phyloP scores from a whole-genome alignment of 2,888 invertebrate species.

The Machimus atricapillus region DNA sequence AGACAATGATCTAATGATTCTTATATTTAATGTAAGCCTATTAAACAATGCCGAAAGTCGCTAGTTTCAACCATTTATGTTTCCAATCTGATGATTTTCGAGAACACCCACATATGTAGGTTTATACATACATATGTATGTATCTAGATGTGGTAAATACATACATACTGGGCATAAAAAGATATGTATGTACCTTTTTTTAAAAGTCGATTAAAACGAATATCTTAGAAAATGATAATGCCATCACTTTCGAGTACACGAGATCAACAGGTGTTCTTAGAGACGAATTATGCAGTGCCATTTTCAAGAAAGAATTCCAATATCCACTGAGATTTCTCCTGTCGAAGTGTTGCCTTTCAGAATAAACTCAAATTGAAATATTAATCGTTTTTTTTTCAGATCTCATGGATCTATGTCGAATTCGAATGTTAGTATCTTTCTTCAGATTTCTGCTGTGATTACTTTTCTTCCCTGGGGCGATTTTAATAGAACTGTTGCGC shows the following conservation, averaged over 20 bases:
- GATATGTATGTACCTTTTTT: too few species aligned
- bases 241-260: not conserved
- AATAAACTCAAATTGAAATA: not conserved
- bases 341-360: not conserved
- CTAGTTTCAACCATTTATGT: too few species aligned
- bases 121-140: too few species aligned
- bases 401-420: not conserved
- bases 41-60: too few species aligned
- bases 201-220: too few species aligned
- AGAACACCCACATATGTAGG: too few species aligned
- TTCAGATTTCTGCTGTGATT: not conserved
- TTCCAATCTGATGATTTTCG: too few species aligned
- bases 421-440: not conserved
- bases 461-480: not conserved
- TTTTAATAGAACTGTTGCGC: not conserved
- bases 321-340: not conserved
- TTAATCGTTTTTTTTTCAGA: not conserved
- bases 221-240: too few species aligned
- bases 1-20: too few species aligned
- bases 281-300: not conserved
- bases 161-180: too few species aligned
- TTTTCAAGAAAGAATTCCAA: not conserved
- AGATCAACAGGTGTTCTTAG: not conserved
- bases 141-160: too few species aligned
- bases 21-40: too few species aligned